Percentiles rank a stretch among this genome's conserved stretches.
Evolutionary conservation across 2,113 vertebrate species (phyloP).

Genomic region (Myiozetetes cayanensis): DNA sequence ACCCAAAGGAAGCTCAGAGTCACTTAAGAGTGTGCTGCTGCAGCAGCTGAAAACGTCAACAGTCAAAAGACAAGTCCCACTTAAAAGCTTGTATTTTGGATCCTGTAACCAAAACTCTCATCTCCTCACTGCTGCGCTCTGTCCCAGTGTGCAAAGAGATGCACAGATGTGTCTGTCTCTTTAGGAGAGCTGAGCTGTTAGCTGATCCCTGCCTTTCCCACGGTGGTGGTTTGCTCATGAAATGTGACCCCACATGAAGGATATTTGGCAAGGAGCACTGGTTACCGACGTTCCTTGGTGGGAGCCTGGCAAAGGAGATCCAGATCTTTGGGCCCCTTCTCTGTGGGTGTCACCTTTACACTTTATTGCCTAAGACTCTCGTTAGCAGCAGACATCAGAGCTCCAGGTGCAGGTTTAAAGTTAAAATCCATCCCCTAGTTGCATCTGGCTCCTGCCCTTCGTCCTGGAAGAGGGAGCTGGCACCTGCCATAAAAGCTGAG

Average conservation of each 20-base stretch:
- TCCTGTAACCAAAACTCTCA: neutral
- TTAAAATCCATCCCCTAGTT: neutral
- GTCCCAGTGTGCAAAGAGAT: neutral
- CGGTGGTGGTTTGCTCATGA: neutral
- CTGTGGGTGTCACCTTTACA: neutral
- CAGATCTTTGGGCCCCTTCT: neutral
- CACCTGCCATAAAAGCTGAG: neutral
- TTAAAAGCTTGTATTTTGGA: neutral
- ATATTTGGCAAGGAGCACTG: neutral
- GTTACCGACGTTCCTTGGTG: neutral
- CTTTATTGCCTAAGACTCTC: neutral
- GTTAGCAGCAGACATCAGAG: neutral
- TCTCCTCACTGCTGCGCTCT: neutral
- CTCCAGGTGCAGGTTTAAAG: neutral
- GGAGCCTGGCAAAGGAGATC: neutral
- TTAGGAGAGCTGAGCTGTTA: slow-evolving; percentile 3
- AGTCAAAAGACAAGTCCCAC: neutral
- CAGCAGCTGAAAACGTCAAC: slow-evolving; percentile 17
- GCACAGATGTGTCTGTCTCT: neutral
- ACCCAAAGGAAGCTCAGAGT: neutral
- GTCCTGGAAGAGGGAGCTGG: neutral
- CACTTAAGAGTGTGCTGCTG: neutral
- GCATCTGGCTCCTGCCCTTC: neutral
- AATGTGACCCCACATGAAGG: neutral
- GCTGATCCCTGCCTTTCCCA: neutral